phyloP scores from a whole-genome alignment of 2,113 vertebrate genomes.

The Prionailurus bengalensis region DNA sequence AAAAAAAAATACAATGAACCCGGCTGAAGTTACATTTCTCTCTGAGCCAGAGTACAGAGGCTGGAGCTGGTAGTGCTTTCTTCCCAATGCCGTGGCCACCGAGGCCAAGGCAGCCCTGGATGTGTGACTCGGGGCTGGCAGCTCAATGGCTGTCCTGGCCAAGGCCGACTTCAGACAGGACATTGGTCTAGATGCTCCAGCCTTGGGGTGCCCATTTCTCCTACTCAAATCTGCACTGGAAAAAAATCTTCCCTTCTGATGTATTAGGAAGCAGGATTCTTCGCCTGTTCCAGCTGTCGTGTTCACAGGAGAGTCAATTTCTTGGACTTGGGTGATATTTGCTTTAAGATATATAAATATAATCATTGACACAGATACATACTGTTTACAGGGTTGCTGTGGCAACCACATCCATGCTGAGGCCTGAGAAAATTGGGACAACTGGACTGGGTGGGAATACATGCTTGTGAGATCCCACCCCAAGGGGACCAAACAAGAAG shows the following conservation, averaged over 20 bases:
- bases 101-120: not conserved
- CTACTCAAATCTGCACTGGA: not conserved
- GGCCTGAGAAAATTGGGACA: not conserved
- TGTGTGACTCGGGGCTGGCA: no score
- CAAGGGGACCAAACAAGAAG: not conserved
- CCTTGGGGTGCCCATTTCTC: not conserved
- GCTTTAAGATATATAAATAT: not conserved
- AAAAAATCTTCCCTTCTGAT: slow-evolving; percentile 3
- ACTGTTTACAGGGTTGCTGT: slow-evolving; percentile 19
- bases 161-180: not conserved
- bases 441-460: not conserved
- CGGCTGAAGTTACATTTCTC: not conserved
- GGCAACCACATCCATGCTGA: slow-evolving; percentile 12
- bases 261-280: not conserved
- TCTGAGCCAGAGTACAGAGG: not conserved
- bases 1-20: not conserved
- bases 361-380: not conserved
- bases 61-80: no score
- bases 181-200: not conserved
- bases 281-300: not conserved
- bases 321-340: not conserved
- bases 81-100: not conserved
- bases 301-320: not conserved
- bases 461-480: slow-evolving; percentile 17
- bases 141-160: not conserved